Conservation (phyloP, 2,113 vertebrate species). For the Takifugu flavidus region DNA sequence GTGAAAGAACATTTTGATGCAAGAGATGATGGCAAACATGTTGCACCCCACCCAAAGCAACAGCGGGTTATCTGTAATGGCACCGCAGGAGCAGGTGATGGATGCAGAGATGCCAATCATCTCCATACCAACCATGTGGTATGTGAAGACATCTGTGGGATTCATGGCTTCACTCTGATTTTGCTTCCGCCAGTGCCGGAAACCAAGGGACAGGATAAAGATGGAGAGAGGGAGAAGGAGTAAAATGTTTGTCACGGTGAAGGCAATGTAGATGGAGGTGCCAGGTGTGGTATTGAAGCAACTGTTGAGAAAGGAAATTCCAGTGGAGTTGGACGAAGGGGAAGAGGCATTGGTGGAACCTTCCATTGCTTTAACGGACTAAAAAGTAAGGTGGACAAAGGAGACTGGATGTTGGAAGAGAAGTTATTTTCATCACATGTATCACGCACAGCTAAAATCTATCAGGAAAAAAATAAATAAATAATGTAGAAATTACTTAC, state of each 20-base stretch:
- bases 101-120: background rate
- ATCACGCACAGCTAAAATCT: too few species aligned
- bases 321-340: conserved; percentile 1
- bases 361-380: background rate
- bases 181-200: background rate
- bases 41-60: background rate
- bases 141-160: conserved; percentile 17
- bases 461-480: too few species aligned
- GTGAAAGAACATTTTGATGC: conserved; percentile 17
- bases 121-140: conserved; percentile 30
- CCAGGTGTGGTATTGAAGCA: background rate
- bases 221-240: conserved; percentile 24
- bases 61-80: accelerated
- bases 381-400: too few species aligned
- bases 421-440: too few species aligned
- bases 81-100: background rate
- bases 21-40: conserved; percentile 11
- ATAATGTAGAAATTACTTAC: too few species aligned
- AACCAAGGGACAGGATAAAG: background rate
- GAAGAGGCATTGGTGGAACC: background rate
- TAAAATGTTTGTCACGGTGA: conserved; percentile 15
- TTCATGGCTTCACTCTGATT: background rate
- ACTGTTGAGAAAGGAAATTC: background rate
- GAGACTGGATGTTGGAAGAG: too few species aligned
- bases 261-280: background rate